These are phyloP conservation scores for Corythoichthys intestinalis DNA, from an alignment of 2,113 vertebrate genomes.

Conservation along the genomic window DNA sequence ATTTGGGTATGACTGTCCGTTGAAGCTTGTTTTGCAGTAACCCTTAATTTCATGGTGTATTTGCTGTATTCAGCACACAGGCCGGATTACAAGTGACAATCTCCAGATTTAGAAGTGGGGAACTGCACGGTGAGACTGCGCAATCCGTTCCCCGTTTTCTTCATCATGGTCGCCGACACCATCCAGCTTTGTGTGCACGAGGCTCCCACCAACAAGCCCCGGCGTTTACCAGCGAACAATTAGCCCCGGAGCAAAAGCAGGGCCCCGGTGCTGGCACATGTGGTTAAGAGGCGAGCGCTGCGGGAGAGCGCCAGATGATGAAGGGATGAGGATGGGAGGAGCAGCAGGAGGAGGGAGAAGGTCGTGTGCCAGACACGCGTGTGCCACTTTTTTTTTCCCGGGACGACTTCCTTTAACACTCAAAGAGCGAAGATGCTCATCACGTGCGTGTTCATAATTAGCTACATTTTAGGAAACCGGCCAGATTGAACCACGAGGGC, in stretches of 20 bases:
- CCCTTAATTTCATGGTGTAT: constrained; percentile 77
- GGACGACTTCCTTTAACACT: constrained; percentile 78
- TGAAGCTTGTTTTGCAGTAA: constrained; percentile 54
- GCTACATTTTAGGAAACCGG: constrained; percentile 56
- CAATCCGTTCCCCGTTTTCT: constrained; percentile 31
- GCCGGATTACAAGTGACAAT: constrained; percentile 74
- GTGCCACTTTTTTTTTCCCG: constrained; percentile 19
- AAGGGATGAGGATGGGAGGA: constrained; percentile 79
- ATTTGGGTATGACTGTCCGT: no score
- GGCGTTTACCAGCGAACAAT: constrained; percentile 82
- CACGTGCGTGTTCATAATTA: constrained; percentile 4
- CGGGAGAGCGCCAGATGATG: constrained; percentile 86
- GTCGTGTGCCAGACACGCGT: constrained; percentile 41
- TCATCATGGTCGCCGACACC: constrained; percentile 23
- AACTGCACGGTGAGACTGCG: constrained; percentile 62
- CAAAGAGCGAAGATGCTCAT: constrained; percentile 44
- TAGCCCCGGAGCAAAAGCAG: constrained; percentile 84
- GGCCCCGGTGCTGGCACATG: constrained; percentile 80
- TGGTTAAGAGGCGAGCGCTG: constrained; percentile 81
- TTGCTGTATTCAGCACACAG: constrained; percentile 71
- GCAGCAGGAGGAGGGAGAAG: constrained; percentile 54
- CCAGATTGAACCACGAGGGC: constrained; percentile 72
- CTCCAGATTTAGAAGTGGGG: constrained; percentile 57
- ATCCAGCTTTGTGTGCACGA: constrained; percentile 44
- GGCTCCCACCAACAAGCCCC: constrained; percentile 59